Evolutionary conservation across 2,113 vertebrate genomes (phyloP), one percentile per base, ranked within the genome.

Genomic region (Festucalex cinctus): DNA sequence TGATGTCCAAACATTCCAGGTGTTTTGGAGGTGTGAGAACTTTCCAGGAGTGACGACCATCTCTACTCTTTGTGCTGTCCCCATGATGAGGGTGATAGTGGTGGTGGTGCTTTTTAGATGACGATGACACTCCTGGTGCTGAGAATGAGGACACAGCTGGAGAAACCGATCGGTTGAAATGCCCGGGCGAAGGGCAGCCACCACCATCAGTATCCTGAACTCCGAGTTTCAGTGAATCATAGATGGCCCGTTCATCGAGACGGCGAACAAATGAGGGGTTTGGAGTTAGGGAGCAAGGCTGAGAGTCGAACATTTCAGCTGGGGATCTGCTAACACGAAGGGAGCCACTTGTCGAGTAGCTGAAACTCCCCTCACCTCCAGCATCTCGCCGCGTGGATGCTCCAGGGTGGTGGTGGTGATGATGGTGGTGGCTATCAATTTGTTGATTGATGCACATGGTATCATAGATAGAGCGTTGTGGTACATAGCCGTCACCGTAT

Each of bases 381-480:
- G 37, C 58, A 2, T 84, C 86, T 59, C 92, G 77, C 92, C 94
- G 73, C 16, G 80, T 93, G 10, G 95, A 98, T 66, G 94, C 94
- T 37, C 83, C 84, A 0, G 93, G 94, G 85, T 84, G 83, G 64
- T 94, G 94, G 86, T 86, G 83, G 64, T 94, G 94, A 86, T 86
- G 83, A 62, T 85, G 85, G 67, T 87, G 86, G 36, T 88, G 86
- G 75, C 80, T 83, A 76, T 99, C 96, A 0, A 99, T 98, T 86
- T 99, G 96, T 69, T 99, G 96, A n/a, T 99, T 99, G 62, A 99
- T 92, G 72, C 96, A 91, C 85, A 98, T 96, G 0, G 97, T 98
- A 69, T 99, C 97, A 46, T 98, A 98, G 79, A 99, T 96, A 9
- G 97, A 98, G 41, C 97, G 87, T 76, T 99, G 97, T 17, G 97